Base-by-base conservation (phyloP, 2,113 vertebrate genomes). In the Sapajus apella region DNA sequence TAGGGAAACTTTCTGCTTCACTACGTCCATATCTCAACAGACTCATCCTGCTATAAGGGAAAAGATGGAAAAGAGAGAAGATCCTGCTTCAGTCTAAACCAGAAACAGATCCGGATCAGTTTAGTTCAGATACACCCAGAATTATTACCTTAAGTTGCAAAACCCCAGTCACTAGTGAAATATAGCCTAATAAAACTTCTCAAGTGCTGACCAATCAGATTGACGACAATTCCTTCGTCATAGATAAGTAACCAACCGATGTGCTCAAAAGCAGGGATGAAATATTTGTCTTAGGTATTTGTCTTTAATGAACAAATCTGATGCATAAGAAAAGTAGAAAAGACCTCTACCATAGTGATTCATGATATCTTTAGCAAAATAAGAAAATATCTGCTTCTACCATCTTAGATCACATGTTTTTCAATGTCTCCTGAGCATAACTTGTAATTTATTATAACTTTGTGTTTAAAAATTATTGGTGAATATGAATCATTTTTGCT, bases 31-130 rank as follows among this genome's bases (percentile, higher is more conserved):
- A 32, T 61, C 30, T 87, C n/a, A 91, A 27, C 10, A 35, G 27
- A 94, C 25, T 72, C 32, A 32, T 40, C 18, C 3, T 16, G 5
- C 0, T 86, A 21, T 18, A 40, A 21, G 5, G 6, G 2, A n/a
- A 72, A n/a, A 11, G 1, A 66, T 43, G n/a, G 7, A 45, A 82
- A 56, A 64, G 14, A 56, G 4, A 55, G 12, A 47, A 21, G 17
- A 25, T 30, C 52, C 16, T 82, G 11, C 2, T 12, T 45, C 66
- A 47, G 2, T 23, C 1, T 25, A 3, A 43, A 0, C 2, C 1
- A 58, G 43, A 37, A 37, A 52, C 1, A 27, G 9, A 4, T 6
- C 4, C 7, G 43, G 20, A 25, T 40, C 11, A 56, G 4, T 32
- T 86, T 70, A n/a, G 3, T 56, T 82, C n/a, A 85, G 37, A 13